Conservation (phyloP, 1,140 invertebrate species). For the Nymphalis io region DNA sequence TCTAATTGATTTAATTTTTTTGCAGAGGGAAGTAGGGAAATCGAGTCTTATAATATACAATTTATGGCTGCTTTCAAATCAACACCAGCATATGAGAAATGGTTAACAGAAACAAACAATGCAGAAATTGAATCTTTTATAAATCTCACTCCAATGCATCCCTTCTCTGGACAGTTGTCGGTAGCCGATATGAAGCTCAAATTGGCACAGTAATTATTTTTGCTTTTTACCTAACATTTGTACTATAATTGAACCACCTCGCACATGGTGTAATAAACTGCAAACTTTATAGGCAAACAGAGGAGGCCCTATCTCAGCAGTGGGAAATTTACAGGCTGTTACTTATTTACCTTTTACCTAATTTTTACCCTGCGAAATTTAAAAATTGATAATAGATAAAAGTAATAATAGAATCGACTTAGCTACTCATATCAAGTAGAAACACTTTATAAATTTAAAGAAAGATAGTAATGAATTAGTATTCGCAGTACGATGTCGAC, state of each 20-base stretch:
- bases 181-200: constrained; percentile 96
- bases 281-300: no score
- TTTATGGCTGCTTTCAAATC: constrained; percentile 93
- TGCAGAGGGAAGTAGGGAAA: constrained; percentile 87
- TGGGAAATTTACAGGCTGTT: no score
- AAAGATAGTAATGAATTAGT: constrained; percentile 13
- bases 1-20: constrained; percentile 27
- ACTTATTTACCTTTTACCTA: no score
- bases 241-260: no score
- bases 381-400: no score
- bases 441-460: no score
- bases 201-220: constrained; percentile 90
- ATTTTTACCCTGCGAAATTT: no score
- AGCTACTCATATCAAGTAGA: no score
- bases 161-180: constrained; percentile 94
- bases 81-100: constrained; percentile 94
- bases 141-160: constrained; percentile 89
- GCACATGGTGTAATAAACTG: no score
- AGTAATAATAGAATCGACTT: background rate
- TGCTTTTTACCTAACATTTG: background rate
- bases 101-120: constrained; percentile 85
- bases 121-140: constrained; percentile 84
- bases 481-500: constrained; percentile 94
- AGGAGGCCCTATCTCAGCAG: no score
- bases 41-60: constrained; percentile 93